Percentiles rank a stretch among this genome's conserved stretches.
Evolutionary conservation across 1,140 invertebrate species (phyloP).

Genomic region (Tenebrio molitor): DNA sequence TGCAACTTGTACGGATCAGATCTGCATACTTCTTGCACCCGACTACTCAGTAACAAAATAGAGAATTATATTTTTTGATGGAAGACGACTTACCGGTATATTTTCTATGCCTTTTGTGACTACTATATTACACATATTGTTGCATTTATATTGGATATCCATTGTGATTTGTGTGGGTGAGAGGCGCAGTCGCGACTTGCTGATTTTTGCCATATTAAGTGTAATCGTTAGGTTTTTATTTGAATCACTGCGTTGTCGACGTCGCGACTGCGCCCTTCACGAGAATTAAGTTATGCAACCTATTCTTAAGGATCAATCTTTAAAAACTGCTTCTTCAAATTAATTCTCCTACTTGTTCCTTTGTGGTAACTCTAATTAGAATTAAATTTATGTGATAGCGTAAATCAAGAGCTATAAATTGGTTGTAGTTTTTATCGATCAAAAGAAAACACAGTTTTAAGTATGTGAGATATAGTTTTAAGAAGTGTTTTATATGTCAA

Average conservation of each 20-base stretch:
- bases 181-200: not conserved
- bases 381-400: constrained; percentile 34
- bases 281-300: constrained; percentile 4
- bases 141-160: constrained; percentile 27
- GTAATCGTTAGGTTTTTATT: not conserved
- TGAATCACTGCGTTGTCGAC: no score
- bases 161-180: constrained; percentile 34
- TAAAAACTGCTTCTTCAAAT: constrained; percentile 27
- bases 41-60: not conserved
- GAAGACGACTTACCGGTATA: constrained; percentile 39
- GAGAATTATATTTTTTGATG: constrained; percentile 40
- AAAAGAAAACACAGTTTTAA: constrained; percentile 18
- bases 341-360: constrained; percentile 21
- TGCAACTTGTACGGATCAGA: not conserved
- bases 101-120: constrained; percentile 43
- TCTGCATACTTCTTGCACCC: not conserved
- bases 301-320: no score
- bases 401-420: not conserved
- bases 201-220: constrained; percentile 28
- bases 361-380: constrained; percentile 10
- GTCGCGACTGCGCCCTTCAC: constrained; percentile 5
- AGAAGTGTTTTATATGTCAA: constrained; percentile 35
- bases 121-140: constrained; percentile 21
- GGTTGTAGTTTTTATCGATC: constrained; percentile 9
- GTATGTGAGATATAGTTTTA: constrained; percentile 39